These are phyloP conservation scores for Gnathonemus longibarbis DNA, from an alignment of 2,113 vertebrate genomes.

Conservation along the genomic window DNA sequence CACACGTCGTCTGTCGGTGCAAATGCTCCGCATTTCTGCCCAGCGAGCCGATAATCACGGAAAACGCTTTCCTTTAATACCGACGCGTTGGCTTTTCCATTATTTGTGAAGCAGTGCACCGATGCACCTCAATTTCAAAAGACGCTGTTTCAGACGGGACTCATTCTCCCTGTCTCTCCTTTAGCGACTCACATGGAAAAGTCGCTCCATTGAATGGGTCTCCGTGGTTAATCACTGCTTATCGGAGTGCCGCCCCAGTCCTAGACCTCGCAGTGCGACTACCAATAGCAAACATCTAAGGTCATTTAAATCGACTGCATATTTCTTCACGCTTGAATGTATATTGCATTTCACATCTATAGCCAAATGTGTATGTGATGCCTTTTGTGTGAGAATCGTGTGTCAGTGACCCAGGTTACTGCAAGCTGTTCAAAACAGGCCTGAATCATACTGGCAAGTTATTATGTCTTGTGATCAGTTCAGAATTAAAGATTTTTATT, in stretches of 20 bases:
- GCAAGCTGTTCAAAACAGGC: not conserved
- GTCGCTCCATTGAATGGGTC: not conserved
- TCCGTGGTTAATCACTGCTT: not conserved
- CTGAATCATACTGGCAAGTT: not conserved
- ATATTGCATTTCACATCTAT: constrained; percentile 2
- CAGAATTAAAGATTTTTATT: not conserved
- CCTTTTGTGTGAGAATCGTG: not conserved
- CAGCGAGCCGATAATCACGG: not conserved
- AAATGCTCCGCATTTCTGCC: not conserved
- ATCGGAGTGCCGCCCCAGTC: not conserved
- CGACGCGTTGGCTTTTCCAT: not conserved
- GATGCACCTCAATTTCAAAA: constrained; percentile 1
- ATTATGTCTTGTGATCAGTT: not conserved
- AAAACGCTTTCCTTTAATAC: not conserved
- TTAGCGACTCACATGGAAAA: not conserved
- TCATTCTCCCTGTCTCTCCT: not conserved
- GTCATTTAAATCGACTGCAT: constrained; percentile 3
- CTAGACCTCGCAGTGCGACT: not conserved
- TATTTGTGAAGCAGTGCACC: not conserved
- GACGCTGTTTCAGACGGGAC: not conserved
- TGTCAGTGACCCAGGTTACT: not conserved
- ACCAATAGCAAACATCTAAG: not conserved
- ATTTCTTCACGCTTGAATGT: not conserved
- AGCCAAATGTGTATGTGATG: not conserved
- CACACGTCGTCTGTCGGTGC: not conserved